Evolutionary conservation across 2,797 vertebrate genomes (phyloP), one percentile per base, ranked within the genome.

Genomic region (Holocentrus rufus): DNA sequence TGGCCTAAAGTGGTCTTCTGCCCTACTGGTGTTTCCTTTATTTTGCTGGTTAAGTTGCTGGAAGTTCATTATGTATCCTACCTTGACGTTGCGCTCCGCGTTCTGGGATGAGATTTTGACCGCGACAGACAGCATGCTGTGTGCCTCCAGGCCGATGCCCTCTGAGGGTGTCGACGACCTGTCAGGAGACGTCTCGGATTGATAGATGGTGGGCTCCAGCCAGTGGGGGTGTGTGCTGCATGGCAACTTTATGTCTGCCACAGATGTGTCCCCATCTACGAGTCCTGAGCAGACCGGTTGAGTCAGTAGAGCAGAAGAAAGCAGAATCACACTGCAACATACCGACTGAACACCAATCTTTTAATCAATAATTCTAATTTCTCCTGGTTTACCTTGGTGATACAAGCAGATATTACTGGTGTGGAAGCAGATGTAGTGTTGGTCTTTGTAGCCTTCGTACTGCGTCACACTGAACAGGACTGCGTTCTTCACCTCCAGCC

Each of bases 401-500:
- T 96, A 96, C 58, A 99, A 95, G 85, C 95, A 96, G 70, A 98
- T 87, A 73, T 91, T 95, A 79, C 92, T 93, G 17, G 94, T 96
- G 80, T 99, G 97, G 56, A 99, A 96, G 85, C 98, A 99, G 85
- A 99, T 84, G 67, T 96, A 98, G 89, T 98, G 97, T 77, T 97
- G 96, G 85, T 98, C 97, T 81, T 97, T 96, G 77, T 94, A 96
- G 58, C 98, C 98, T 91, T 99, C 96, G 0, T 99, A 97, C 73
- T 95, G 96, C 0, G 93, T 95, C 62, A 99, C 98, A 0, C 95
- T 96, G 82, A 99, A 99, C 27, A 99, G 88, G 0, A 95, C 96
- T 0, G 95, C 95, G 13, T 91, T 93, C 79, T 92, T 96, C 84
- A 98, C 92, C 76, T 99, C 97, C 15, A 98, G 59, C 97, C 97